Base-by-base conservation (phyloP, 2,888 invertebrate genomes). In the Ferdinandea cuprea region DNA sequence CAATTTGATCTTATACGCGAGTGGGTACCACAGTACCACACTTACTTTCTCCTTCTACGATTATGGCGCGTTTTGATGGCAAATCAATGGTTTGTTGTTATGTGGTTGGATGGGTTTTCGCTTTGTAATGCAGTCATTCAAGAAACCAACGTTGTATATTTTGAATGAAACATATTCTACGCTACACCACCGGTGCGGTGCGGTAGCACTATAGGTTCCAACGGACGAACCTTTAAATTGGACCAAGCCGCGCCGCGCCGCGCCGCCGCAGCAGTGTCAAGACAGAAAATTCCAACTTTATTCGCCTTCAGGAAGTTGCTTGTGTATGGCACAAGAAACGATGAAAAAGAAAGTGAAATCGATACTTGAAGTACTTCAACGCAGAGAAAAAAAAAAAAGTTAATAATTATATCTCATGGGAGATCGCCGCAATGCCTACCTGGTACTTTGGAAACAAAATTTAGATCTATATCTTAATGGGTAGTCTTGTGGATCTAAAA, bases 1-100 rank as follows among this genome's bases (percentile, higher is more conserved):
- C 81, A 81, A 77, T 81, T 81, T 77, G 76, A 77, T 81, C 71
- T 76, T 81, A 77, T 77, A 81, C 52, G 66, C 76, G 61, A 81
- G 81, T 81, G 81, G 76, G 59, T 72, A 76, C n/a, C n/a, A n/a
- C n/a, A n/a, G n/a, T n/a, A n/a, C n/a, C 77, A 81, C 71, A 80
- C 74, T 81, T 81, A 81, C 81, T 81, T 81, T 81, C 81, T 81
- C 81, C 81, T 81, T 76, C 65, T 59, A 37, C 81, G 81, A 76
- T 77, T 72, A 76, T 81, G 81, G 81, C 71, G 77, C 71, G 30
- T 81, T 81, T 81, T 81, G 66, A 71, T 76, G 66, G 48, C 71
- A 81, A 81, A 81, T 77, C 76, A 81, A 81, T 81, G 71, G 66
- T 77, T 66, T 77, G 69, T 71, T 81, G 76, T 81, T 77, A 72